phyloP scores from a whole-genome alignment of 30 jellyfish, hydroid and myxozoan genomes.

The Hydra vulgaris region DNA sequence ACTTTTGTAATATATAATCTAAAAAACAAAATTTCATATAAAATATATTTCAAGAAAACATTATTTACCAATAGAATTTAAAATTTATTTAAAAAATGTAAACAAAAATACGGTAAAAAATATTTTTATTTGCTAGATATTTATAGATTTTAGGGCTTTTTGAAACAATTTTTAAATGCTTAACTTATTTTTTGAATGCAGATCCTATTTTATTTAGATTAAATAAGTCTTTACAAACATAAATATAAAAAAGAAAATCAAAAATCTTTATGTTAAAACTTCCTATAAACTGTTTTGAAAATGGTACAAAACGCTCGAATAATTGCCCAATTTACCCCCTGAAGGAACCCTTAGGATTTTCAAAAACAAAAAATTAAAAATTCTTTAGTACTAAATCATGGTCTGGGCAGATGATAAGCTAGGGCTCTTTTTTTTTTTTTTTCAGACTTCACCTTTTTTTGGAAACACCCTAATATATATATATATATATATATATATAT shows the following conservation, averaged over 20 bases:
- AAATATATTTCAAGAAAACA: not conserved
- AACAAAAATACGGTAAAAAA: not conserved
- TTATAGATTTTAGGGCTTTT: not conserved
- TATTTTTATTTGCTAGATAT: not conserved
- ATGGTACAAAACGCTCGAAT: not conserved
- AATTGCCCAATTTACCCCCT: not conserved
- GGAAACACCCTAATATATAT: too few relatives aligned
- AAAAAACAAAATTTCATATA: not conserved
- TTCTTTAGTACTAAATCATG: not conserved
- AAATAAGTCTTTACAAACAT: not conserved
- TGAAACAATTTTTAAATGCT: not conserved
- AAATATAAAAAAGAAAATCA: too few relatives aligned
- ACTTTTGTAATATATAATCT: not conserved
- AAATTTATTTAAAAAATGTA: not conserved
- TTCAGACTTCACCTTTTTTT: too few relatives aligned
- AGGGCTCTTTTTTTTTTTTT: too few relatives aligned
- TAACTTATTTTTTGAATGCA: too few relatives aligned
- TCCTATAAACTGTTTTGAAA: not conserved
- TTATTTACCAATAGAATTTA: not conserved
- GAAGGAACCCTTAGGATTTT: not conserved
- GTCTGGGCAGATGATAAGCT: too few relatives aligned
- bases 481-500: too few relatives aligned
- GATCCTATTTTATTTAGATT: not conserved
- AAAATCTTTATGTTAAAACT: not conserved
- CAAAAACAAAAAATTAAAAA: not conserved